Percentiles rank a stretch among this genome's conserved stretches.
Evolutionary conservation across 2,113 vertebrate genomes (phyloP).

Genomic region (Thamnaconus septentrionalis): DNA sequence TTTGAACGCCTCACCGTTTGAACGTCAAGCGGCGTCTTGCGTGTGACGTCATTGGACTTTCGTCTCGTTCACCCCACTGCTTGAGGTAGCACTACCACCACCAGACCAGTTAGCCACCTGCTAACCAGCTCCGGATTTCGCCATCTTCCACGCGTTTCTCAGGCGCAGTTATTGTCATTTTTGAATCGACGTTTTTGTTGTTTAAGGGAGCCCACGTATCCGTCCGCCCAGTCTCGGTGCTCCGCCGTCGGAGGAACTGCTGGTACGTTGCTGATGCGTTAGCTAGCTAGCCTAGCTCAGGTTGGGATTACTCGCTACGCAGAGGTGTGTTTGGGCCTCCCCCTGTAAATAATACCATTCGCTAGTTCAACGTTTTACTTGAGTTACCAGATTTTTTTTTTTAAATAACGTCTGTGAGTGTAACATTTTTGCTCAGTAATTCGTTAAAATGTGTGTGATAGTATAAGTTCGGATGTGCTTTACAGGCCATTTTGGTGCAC

Average conservation of each 20-base stretch:
- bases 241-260: slow-evolving; percentile 25
- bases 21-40: not conserved
- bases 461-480: not conserved
- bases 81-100: not conserved
- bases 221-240: not conserved
- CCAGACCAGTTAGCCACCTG: slow-evolving; percentile 10
- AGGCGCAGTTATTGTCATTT: not conserved
- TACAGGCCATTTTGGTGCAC: slow-evolving; percentile 48
- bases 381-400: too few relatives aligned
- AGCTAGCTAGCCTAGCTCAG: slow-evolving; percentile 29
- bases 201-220: not conserved
- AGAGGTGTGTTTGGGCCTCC: slow-evolving; percentile 28
- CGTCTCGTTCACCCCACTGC: slow-evolving; percentile 20
- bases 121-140: not conserved
- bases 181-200: not conserved
- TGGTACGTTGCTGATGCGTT: slow-evolving; percentile 52
- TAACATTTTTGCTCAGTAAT: not conserved
- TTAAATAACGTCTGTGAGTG: not conserved
- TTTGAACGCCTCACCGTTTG: slow-evolving; percentile 4
- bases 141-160: not conserved
- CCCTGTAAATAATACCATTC: too few relatives aligned
- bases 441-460: too few relatives aligned
- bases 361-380: not conserved
- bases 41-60: slow-evolving; percentile 35
- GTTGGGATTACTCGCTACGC: slow-evolving; percentile 18